These are phyloP conservation scores for Xylota sylvarum DNA, from an alignment of 2,888 invertebrate species.

Conservation along the genomic window DNA sequence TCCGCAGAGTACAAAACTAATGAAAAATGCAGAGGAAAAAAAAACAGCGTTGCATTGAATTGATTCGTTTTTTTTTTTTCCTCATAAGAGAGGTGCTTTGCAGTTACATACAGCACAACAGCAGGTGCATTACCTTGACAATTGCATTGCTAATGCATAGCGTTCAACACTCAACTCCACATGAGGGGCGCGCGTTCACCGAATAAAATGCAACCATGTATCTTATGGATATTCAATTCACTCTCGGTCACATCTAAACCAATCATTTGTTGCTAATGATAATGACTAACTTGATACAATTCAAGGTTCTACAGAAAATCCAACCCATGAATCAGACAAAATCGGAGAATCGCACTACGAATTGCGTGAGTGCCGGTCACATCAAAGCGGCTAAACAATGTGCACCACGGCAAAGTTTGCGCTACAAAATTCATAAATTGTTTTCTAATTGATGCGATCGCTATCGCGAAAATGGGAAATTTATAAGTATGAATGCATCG, in stretches of 20 bases:
- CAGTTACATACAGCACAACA: constrained; percentile 11
- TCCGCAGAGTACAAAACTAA: constrained; percentile 68
- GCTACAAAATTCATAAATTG: constrained; percentile 76
- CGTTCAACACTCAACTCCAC: constrained; percentile 30
- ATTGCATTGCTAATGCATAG: constrained; percentile 74
- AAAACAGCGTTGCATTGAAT: constrained; percentile 61
- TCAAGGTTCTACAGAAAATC: constrained; percentile 66
- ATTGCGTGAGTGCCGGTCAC: constrained; percentile 66
- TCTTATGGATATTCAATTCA: constrained; percentile 62
- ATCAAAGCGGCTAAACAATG: constrained; percentile 60
- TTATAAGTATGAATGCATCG: constrained; percentile 62
- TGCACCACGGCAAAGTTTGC: constrained; percentile 48
- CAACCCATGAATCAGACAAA: constrained; percentile 63
- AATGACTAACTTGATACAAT: constrained; percentile 62
- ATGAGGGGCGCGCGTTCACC: constrained; percentile 57
- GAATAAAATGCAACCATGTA: constrained; percentile 55
- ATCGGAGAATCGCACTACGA: constrained; percentile 21
- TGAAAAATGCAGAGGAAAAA: constrained; percentile 63
- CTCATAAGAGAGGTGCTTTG: constrained; percentile 56
- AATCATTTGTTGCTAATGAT: constrained; percentile 59
- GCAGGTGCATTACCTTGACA: constrained; percentile 77
- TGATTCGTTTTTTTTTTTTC: constrained; percentile 52
- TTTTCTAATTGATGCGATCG: constrained; percentile 75
- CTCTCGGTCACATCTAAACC: constrained; percentile 47
- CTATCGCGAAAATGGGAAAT: constrained; percentile 72